A percentile compares a stretch with the other conserved stretches of the same genome.
phyloP scores from a whole-genome alignment of 2,888 invertebrate genomes.

The Brassicogethes aeneus region DNA sequence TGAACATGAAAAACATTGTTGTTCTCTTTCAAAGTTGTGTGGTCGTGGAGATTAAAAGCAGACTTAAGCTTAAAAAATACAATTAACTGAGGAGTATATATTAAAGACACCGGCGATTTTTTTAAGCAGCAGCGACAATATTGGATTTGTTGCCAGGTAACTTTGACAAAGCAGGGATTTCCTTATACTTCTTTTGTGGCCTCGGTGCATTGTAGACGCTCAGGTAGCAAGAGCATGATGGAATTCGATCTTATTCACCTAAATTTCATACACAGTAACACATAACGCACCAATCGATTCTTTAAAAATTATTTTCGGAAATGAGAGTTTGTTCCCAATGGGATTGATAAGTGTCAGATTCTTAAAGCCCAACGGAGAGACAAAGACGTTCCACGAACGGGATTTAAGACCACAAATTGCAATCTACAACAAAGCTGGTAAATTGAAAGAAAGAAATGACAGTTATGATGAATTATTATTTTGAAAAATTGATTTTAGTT shows the following conservation, averaged over 20 bases:
- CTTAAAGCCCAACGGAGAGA: too few species aligned
- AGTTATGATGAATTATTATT: too few species aligned
- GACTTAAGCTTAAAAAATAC: not conserved
- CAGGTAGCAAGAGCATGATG: conserved; percentile 31
- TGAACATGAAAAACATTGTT: not conserved
- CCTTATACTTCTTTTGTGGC: conserved; percentile 35
- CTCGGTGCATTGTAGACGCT: conserved; percentile 35
- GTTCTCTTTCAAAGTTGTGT: not conserved
- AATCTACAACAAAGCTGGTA: too few species aligned
- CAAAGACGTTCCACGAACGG: too few species aligned
- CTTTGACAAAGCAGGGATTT: conserved; percentile 37
- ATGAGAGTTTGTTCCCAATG: not conserved
- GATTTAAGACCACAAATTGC: too few species aligned
- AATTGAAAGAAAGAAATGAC: too few species aligned
- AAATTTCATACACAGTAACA: conserved; percentile 11
- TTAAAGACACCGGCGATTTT: not conserved
- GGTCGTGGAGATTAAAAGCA: not conserved
- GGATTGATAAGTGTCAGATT: not conserved
- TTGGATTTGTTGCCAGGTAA: conserved; percentile 36
- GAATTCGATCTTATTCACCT: conserved; percentile 22
- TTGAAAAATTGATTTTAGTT: too few species aligned
- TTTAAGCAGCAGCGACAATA: conserved; percentile 25
- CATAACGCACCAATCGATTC: not conserved
- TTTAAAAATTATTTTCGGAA: not conserved
- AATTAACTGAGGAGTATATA: not conserved